Base-by-base conservation (phyloP, 2,888 invertebrate species). In the Eristalinus aeneus region DNA sequence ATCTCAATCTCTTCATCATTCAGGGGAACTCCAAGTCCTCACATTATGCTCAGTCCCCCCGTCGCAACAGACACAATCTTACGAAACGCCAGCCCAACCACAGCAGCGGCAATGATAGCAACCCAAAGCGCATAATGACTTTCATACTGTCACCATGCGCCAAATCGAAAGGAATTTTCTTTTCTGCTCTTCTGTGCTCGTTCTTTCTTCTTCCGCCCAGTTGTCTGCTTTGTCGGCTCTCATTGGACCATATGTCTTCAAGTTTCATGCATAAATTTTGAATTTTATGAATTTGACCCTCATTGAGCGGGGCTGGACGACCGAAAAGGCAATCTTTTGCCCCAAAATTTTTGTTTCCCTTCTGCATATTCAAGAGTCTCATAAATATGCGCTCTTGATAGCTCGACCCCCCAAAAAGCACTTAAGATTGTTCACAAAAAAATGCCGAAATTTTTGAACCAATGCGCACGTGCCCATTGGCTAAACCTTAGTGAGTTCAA, bases 271-370 rank as follows among this genome's bases (percentile, higher is more conserved):
- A 75, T 79, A 71, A 75, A 68, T 76, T 12, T 65, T n/a, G 27
- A 72, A 73, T 31, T 85, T 80, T 80, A 85, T 85, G 71, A 68
- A 63, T 76, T 73, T 85, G 85, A 85, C 80, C 80, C 85, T 76
- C 85, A 85, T 68, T 76, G 58, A n/a, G 67, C 23, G n/a, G 31
- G 27, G 31, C 32, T 2, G 54, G 54, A 16, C 11, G 53, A 27
- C 39, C 12, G 36, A 53, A 73, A 34, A 34, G 58, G 2, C 32
- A 23, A 58, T 67, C 53, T 27, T 27, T 46, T 39, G 34, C 32
- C 34, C 56, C 20, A n/a, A 72, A 82, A 64, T 58, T 39, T 56
- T 22, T 20, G 27, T 56, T 84, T 46, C 67, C 65, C 67, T 34
- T 73, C 61, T 11, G 31, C 64, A 39, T 73, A 58, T 60, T 39